phyloP scores from a whole-genome alignment of 35 echinoderm and acorn worm genomes.

The Hemicentrotus pulcherrimus region DNA sequence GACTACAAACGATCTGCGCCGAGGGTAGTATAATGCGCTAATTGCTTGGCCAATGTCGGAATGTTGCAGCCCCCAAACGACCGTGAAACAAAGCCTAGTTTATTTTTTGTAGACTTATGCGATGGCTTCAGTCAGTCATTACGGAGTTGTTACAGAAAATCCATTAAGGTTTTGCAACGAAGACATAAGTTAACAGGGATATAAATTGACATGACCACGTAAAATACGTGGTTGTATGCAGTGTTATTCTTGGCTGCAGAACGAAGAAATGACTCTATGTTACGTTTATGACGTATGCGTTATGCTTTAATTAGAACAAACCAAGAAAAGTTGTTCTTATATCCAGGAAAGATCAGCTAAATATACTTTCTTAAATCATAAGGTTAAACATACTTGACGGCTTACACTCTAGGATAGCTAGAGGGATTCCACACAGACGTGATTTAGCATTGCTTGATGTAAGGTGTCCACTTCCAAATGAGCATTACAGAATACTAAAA shows the following conservation, averaged over 20 bases:
- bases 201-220: not conserved
- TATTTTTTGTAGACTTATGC: not conserved
- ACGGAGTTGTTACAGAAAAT: not conserved
- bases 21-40: conserved; percentile 27
- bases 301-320: not conserved
- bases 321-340: not conserved
- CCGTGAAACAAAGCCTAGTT: not conserved
- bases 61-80: conserved; percentile 6
- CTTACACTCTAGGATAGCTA: too few species aligned
- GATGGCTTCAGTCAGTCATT: not conserved
- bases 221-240: not conserved
- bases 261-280: not conserved
- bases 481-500: too few species aligned
- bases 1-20: not conserved
- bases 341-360: too few species aligned
- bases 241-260: not conserved
- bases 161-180: not conserved
- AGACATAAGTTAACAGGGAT: not conserved
- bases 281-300: not conserved
- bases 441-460: too few species aligned
- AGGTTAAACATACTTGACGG: too few species aligned
- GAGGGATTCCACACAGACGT: too few species aligned
- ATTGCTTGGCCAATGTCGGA: conserved; percentile 25
- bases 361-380: too few species aligned
- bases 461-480: too few species aligned